Evolutionary conservation across 2,888 invertebrate species (phyloP).

Genomic region (Capitulum mitella): DNA sequence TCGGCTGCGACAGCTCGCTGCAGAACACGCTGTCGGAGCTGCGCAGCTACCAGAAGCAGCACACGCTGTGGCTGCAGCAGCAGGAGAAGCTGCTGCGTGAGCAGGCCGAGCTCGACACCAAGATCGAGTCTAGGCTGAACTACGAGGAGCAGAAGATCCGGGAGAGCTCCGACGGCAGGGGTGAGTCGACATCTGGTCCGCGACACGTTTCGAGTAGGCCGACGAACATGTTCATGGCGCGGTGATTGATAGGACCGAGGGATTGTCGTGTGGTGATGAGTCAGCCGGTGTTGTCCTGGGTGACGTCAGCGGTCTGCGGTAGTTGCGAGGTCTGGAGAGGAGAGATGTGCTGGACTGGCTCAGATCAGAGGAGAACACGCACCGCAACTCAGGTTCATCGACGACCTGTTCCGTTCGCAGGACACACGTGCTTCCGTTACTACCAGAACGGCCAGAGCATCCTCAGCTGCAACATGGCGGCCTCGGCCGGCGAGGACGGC

Average conservation of each 20-base stretch:
- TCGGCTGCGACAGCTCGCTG: conserved; percentile 54
- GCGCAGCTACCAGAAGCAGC: conserved; percentile 56
- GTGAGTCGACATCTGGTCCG: conserved; percentile 37
- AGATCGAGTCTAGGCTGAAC: conserved; percentile 42
- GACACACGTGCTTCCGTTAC: conserved; percentile 38
- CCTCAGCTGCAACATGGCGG: conserved; percentile 37
- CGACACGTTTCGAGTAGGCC: no score
- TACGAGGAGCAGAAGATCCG: conserved; percentile 44
- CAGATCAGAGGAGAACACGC: no score
- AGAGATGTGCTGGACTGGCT: no score
- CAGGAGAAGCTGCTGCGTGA: conserved; percentile 54
- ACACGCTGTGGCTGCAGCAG: conserved; percentile 54
- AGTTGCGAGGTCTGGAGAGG: no score
- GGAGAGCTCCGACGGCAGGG: conserved; percentile 41
- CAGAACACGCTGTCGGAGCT: conserved; percentile 56
- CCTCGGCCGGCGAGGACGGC: conserved; percentile 34
- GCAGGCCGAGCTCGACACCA: conserved; percentile 48
- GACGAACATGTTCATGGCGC: no score
- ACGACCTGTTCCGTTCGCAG: conserved; percentile 24
- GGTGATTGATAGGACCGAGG: no score
- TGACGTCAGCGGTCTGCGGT: no score
- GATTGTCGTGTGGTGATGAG: no score
- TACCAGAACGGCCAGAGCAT: conserved; percentile 38
- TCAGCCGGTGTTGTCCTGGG: no score
- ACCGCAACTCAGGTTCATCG: no score